Percentiles rank a stretch among this genome's conserved stretches.
These are phyloP conservation scores for Cladopsammia gracilis DNA, from an alignment of 64 coral and sea anemone species.

Conservation along the genomic window DNA sequence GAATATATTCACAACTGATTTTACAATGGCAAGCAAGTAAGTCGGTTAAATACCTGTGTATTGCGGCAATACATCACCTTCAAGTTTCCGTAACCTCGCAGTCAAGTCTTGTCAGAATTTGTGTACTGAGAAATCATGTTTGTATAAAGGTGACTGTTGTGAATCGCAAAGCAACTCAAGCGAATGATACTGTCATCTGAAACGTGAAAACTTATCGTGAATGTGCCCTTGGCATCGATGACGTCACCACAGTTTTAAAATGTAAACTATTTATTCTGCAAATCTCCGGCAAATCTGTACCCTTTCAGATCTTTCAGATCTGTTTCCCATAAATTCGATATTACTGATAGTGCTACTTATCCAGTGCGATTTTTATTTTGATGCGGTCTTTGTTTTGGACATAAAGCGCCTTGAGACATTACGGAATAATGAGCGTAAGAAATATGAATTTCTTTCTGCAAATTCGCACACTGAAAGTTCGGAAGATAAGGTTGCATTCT, in stretches of 20 bases:
- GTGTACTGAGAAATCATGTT: not conserved
- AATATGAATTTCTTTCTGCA: no score
- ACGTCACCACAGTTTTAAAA: slow-evolving; percentile 9
- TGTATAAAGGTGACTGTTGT: not conserved
- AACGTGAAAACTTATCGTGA: slow-evolving; percentile 41
- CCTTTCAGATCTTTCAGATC: not conserved
- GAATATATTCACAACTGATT: not conserved
- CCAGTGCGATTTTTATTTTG: not conserved
- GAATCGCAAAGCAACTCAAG: slow-evolving; percentile 11
- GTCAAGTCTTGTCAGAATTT: not conserved
- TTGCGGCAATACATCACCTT: not conserved
- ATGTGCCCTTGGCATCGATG: slow-evolving; percentile 4
- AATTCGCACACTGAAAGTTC: no score
- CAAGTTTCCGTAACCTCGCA: not conserved
- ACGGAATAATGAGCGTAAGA: no score
- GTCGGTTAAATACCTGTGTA: not conserved
- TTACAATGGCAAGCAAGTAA: not conserved
- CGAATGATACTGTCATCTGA: not conserved
- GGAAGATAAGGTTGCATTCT: not conserved
- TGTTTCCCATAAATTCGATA: slow-evolving; percentile 6
- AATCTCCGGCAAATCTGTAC: not conserved
- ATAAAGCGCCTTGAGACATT: no score
- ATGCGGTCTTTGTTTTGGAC: not conserved
- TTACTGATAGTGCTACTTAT: not conserved
- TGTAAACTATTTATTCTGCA: slow-evolving; percentile 3